A percentile compares a stretch with the other conserved stretches of the same genome.
These are phyloP conservation scores for Darwinula stevensoni DNA, from an alignment of 2,888 invertebrate genomes.

Conservation along the genomic window DNA sequence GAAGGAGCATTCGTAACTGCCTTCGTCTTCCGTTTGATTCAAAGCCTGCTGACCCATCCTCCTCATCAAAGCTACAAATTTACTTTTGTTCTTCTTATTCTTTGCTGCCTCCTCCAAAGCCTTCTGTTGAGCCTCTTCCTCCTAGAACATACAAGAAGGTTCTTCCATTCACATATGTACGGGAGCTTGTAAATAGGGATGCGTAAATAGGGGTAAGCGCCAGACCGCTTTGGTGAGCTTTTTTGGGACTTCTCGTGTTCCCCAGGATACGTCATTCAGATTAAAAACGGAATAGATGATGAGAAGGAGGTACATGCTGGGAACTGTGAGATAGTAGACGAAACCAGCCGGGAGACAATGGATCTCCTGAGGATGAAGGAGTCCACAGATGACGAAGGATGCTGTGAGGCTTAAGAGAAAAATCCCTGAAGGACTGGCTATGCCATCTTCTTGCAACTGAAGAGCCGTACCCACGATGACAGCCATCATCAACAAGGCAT, in stretches of 20 bases:
- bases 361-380: slow-evolving; percentile 50
- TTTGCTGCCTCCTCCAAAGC: no score
- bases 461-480: slow-evolving; percentile 49
- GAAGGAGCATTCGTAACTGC: slow-evolving; percentile 60
- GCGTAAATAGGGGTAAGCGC: no score
- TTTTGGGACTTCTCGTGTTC: slow-evolving; percentile 42
- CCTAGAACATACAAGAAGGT: no score
- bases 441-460: slow-evolving; percentile 46
- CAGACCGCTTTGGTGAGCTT: slow-evolving; percentile 11
- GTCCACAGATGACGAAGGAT: slow-evolving; percentile 23
- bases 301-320: slow-evolving; percentile 74
- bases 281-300: slow-evolving; percentile 76
- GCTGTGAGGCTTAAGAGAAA: slow-evolving; percentile 42
- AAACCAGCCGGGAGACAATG: slow-evolving; percentile 37
- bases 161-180: no score
- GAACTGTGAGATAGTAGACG: slow-evolving; percentile 68
- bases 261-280: slow-evolving; percentile 78
- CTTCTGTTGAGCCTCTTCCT: no score
- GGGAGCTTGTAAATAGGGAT: no score
- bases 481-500: slow-evolving; percentile 59
- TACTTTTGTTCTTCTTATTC: no score
- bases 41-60: no score
- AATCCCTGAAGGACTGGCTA: slow-evolving; percentile 49
- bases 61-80: no score
- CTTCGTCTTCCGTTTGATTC: slow-evolving; percentile 46